Evolutionary conservation across 1,140 invertebrate genomes (phyloP).

Genomic region (Bicyclus anynana): DNA sequence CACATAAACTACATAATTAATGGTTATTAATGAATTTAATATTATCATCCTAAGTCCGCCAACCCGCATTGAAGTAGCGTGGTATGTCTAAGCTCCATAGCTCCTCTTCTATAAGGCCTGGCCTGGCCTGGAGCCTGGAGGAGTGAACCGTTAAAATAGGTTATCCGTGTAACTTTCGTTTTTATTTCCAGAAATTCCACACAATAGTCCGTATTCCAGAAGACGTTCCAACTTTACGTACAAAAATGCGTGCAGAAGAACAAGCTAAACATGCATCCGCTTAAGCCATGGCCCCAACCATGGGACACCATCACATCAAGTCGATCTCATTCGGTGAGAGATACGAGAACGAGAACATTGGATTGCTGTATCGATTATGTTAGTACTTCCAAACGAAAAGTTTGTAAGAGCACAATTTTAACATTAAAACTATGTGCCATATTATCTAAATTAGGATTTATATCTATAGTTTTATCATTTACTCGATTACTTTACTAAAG

Average conservation of each 20-base stretch:
- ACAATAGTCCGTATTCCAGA: conserved; percentile 89
- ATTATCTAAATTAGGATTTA: conserved; percentile 19
- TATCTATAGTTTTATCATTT: not conserved
- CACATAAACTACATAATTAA: no score
- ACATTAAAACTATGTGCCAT: conserved; percentile 32
- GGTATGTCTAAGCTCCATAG: no score
- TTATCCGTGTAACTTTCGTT: not conserved
- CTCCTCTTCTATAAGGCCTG: no score
- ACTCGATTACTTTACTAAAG: not conserved
- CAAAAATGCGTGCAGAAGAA: conserved; percentile 84
- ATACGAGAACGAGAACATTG: conserved; percentile 12
- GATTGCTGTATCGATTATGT: conserved; percentile 2
- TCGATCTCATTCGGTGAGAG: conserved; percentile 36
- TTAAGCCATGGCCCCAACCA: conserved; percentile 33
- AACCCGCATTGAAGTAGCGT: no score
- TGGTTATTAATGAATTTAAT: no score
- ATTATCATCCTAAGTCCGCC: no score
- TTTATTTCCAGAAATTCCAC: conserved; percentile 84
- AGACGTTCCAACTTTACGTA: conserved; percentile 84
- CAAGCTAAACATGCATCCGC: conserved; percentile 53
- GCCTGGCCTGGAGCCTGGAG: no score
- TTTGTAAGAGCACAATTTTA: conserved; percentile 41
- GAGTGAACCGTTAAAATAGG: no score
- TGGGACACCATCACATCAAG: no score
- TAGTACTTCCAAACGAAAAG: conserved; percentile 16